phyloP scores from a whole-genome alignment of 64 coral and sea anemone genomes.

The Hydrozoanthus tunicans region DNA sequence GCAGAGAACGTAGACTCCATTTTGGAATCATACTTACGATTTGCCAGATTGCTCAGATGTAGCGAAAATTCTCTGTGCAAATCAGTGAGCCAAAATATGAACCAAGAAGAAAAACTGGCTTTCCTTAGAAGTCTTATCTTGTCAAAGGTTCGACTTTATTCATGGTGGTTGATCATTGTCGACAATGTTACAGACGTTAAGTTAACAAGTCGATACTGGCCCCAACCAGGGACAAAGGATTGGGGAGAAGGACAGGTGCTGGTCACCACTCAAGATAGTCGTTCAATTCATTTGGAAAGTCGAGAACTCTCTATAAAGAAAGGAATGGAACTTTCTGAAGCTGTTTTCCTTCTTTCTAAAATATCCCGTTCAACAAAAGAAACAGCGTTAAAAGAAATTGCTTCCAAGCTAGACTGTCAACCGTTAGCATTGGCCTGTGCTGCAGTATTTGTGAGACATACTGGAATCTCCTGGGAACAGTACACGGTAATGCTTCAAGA shows the following conservation, averaged over 20 bases:
- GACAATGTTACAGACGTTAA: constrained; percentile 31
- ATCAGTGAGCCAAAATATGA: background rate
- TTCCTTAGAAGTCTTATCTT: background rate
- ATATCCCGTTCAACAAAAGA: no score
- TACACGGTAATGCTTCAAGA: no score
- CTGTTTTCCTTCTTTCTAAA: no score
- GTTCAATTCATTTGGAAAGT: background rate
- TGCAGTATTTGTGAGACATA: no score
- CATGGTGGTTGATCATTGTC: constrained; percentile 34
- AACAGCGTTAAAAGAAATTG: no score
- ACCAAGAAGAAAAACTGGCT: constrained; percentile 10
- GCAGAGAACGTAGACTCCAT: constrained; percentile 17
- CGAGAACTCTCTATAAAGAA: no score
- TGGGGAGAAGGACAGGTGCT: constrained; percentile 14
- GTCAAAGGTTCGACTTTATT: background rate
- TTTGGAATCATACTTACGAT: constrained; percentile 14
- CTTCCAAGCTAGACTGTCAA: no score
- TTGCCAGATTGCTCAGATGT: constrained; percentile 2
- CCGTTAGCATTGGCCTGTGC: no score
- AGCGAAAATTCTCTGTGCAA: constrained; percentile 23
- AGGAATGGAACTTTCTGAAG: no score
- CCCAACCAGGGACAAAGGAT: constrained; percentile 1
- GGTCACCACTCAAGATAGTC: background rate
- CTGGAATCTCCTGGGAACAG: no score
- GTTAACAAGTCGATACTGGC: constrained; percentile 13